phyloP scores from a whole-genome alignment of 2,113 vertebrate species.

The Siniperca knerii region DNA sequence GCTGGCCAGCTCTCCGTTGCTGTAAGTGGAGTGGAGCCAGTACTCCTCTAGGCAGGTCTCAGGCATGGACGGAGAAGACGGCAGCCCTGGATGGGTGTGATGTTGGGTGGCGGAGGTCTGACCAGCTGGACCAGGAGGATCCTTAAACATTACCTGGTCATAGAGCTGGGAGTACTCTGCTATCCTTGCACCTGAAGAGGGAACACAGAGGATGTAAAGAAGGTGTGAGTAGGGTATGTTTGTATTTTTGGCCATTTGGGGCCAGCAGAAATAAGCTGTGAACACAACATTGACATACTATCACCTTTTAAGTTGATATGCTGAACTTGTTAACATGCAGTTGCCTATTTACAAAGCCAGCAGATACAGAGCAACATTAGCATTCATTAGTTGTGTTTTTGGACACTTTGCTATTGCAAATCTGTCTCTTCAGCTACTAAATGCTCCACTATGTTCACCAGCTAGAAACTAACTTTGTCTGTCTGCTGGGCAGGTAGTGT shows the following conservation, averaged over 20 bases:
- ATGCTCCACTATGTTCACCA: too few species aligned
- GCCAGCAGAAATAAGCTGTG: neutral
- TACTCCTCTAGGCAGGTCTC: constrained; percentile 85
- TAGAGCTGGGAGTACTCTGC: constrained; percentile 98
- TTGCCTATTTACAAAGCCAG: neutral
- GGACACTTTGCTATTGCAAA: neutral
- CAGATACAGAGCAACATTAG: neutral
- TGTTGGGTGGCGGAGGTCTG: constrained; percentile 69
- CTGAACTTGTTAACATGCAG: too few species aligned
- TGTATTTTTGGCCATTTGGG: neutral
- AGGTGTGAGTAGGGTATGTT: neutral
- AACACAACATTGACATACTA: neutral
- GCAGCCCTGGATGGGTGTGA: constrained; percentile 72
- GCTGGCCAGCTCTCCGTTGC: constrained; percentile 91
- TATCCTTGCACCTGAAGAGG: constrained; percentile 92
- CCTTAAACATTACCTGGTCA: constrained; percentile 94
- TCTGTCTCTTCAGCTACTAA: too few species aligned
- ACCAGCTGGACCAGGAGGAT: constrained; percentile 74
- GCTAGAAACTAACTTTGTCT: neutral
- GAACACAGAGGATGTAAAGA: constrained; percentile 17
- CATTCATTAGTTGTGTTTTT: neutral
- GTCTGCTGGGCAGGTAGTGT: neutral
- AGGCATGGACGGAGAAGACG: constrained; percentile 79
- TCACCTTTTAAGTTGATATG: neutral
- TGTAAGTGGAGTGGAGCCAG: constrained; percentile 94